These are phyloP conservation scores for Himalopsyche kuldschensis DNA, from an alignment of 2,888 invertebrate species.

Conservation along the genomic window DNA sequence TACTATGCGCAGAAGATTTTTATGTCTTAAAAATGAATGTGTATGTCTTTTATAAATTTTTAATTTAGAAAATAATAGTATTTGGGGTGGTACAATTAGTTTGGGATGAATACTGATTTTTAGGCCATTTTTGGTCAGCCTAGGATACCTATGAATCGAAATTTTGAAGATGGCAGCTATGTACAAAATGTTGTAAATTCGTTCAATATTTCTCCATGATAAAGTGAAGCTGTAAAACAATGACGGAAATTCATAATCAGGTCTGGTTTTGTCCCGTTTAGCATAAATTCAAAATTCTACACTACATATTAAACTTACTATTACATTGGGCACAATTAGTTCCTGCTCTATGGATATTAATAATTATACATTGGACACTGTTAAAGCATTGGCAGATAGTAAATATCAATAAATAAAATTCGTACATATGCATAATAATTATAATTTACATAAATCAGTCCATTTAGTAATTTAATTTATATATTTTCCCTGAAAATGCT, in stretches of 20 bases:
- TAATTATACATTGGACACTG: conserved; percentile 33
- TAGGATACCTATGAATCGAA: neutral
- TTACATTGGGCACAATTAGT: conserved; percentile 35
- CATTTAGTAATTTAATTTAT: conserved; percentile 39
- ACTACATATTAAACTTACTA: conserved; percentile 29
- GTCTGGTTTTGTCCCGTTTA: conserved; percentile 21
- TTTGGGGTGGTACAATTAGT: no score
- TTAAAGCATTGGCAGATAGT: conserved; percentile 39
- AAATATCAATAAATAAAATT: conserved; percentile 36
- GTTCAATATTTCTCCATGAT: neutral
- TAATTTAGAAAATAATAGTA: no score
- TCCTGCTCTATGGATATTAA: conserved; percentile 31
- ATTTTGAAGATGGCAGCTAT: neutral
- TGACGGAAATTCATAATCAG: neutral
- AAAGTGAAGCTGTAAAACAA: neutral
- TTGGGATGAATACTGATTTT: no score
- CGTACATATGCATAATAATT: conserved; percentile 12
- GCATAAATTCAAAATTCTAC: conserved; percentile 14
- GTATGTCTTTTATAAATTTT: no score
- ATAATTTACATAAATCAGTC: conserved; percentile 40
- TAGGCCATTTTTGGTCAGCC: neutral
- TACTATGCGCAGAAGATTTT: no score
- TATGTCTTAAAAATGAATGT: no score
- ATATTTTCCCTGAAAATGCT: conserved; percentile 38
- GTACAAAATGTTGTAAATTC: neutral